Percentiles rank a stretch among this genome's conserved stretches.
Conservation (phyloP, 1,140 invertebrate species). For the Temnothorax nylanderi region DNA sequence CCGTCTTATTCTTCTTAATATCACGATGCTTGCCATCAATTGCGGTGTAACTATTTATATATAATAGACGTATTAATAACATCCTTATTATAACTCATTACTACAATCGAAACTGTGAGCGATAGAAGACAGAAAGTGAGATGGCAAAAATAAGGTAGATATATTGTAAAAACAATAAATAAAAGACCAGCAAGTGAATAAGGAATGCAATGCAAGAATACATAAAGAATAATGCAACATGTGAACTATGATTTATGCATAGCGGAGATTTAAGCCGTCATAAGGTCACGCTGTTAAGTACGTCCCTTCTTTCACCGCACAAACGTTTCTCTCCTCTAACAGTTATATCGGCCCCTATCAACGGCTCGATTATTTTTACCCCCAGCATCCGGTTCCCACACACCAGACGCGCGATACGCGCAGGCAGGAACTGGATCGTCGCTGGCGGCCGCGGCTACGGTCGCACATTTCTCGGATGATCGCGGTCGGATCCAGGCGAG, state of each 20-base stretch:
- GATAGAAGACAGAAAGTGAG: background rate
- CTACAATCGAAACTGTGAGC: background rate
- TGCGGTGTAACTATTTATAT: conserved; percentile 1
- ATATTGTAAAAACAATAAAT: background rate
- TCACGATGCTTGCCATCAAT: background rate
- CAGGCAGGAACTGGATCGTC: conserved; percentile 61
- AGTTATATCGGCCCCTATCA: conserved; percentile 37
- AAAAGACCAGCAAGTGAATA: background rate
- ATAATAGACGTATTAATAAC: background rate
- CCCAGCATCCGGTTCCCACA: conserved; percentile 58
- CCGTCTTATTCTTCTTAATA: background rate
- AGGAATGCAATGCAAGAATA: background rate
- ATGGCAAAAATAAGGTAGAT: background rate
- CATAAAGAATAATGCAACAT: background rate
- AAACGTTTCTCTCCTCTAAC: background rate
- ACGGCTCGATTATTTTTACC: conserved; percentile 49
- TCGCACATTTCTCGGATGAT: conserved; percentile 77
- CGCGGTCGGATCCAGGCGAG: conserved; percentile 67
- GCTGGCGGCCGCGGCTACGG: conserved; percentile 36
- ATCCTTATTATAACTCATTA: background rate
- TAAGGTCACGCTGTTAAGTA: background rate
- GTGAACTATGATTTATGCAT: conserved; percentile 15
- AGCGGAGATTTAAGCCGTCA: conserved; percentile 7
- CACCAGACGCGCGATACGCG: conserved; percentile 13
- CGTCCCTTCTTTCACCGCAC: background rate